These are phyloP conservation scores for Nibea albiflora DNA, from an alignment of 2,113 vertebrate genomes.

Conservation along the genomic window DNA sequence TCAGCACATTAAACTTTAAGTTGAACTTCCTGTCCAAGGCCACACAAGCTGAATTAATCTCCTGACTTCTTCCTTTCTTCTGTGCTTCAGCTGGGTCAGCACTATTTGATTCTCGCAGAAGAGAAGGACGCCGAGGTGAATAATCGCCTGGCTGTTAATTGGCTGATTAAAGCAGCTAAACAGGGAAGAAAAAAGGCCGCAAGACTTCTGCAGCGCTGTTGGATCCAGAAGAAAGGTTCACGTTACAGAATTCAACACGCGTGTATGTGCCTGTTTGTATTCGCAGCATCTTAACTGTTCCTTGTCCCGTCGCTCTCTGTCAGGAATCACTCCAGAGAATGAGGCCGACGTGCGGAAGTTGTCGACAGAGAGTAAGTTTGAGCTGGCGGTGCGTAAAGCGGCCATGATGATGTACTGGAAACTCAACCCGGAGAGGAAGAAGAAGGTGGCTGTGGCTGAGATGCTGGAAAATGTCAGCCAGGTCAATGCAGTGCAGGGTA, in stretches of 20 bases:
- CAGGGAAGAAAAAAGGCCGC: conserved; percentile 92
- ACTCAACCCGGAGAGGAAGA: conserved; percentile 95
- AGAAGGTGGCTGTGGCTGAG: conserved; percentile 90
- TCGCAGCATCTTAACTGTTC: background rate
- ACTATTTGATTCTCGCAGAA: conserved; percentile 88
- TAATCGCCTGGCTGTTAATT: conserved; percentile 87
- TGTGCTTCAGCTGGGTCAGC: conserved; percentile 88
- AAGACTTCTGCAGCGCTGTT: conserved; percentile 87
- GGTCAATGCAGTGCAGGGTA: conserved; percentile 88
- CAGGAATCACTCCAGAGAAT: conserved; percentile 94
- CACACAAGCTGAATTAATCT: conserved; percentile 7
- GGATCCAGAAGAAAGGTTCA: conserved; percentile 90
- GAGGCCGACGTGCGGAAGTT: conserved; percentile 89
- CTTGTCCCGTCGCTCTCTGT: background rate
- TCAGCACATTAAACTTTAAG: background rate
- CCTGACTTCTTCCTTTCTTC: background rate
- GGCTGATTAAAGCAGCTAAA: conserved; percentile 92
- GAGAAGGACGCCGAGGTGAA: conserved; percentile 88
- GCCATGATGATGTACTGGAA: conserved; percentile 97
- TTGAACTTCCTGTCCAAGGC: background rate
- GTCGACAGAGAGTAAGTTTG: conserved; percentile 91
- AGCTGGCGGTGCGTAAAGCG: conserved; percentile 93
- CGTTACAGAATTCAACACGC: background rate
- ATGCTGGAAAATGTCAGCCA: conserved; percentile 93
- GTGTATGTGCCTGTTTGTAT: background rate